Evolutionary conservation across 2,113 vertebrate genomes (phyloP), one percentile per base, ranked within the genome.

Genomic region (Colinus virginianus): DNA sequence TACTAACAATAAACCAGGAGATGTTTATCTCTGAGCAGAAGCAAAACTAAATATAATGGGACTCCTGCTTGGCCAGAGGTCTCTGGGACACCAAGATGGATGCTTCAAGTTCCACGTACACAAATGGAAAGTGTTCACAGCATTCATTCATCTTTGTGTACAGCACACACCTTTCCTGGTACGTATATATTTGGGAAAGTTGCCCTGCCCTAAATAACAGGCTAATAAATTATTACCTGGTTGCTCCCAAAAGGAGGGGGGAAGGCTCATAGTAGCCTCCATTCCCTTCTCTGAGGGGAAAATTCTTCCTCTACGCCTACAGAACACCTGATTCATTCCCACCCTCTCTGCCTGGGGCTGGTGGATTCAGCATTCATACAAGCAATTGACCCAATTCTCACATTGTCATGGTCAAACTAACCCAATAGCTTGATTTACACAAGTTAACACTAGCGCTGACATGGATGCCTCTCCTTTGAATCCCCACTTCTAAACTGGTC

Each of bases 21-120:
- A 42, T 90, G 68, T 83, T 93, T 77, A 34, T 85, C 42, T 83
- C 32, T 32, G 49, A 85, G 78, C 7, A 94, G 78, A 85, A 74
- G 59, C 32, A 90, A 87, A 95, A 59, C 61, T 77, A 85, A 93
- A 83, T 56, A 63, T 42, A 59, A 83, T 82, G 48, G 23, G 26
- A 55, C 0, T 0, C 7, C 67, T 11, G 3, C 53, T 69, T 84
- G 40, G 53, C 40, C 80, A 49, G 49, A 59, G 51, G 51, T 90
- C 76, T 90, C 71, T 2, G 7, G 42, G 46, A 78, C 36, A 42
- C 55, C 70, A 48, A 94, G 92, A 87, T 76, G 53, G 36, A 72
- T 58, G 49, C 66, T 94, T 94, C 70, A 69, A 76, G 78, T 68
- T 77, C 26, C 75, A 28, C 21, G 4, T 2, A 19, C 40, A 69